Percentiles rank a stretch among this genome's conserved stretches.
These are phyloP conservation scores for Cervus canadensis DNA, from an alignment of 2,113 vertebrate genomes.

Conservation along the genomic window DNA sequence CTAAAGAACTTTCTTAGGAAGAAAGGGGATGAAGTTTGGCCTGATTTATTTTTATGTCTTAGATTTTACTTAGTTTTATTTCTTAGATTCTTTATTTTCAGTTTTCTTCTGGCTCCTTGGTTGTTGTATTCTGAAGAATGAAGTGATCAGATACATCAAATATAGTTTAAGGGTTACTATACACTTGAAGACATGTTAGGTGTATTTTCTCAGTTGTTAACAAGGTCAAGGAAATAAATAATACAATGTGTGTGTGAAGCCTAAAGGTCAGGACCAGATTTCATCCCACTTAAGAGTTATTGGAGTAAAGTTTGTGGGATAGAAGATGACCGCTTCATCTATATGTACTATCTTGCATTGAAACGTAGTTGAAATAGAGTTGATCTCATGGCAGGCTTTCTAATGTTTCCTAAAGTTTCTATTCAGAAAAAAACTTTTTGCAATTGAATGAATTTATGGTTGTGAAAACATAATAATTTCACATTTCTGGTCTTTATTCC, in stretches of 20 bases:
- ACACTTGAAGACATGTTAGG: constrained; percentile 1
- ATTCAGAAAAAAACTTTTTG: neutral
- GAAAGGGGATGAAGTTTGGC: neutral
- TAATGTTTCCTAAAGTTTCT: neutral
- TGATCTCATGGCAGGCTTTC: neutral
- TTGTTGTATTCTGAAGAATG: neutral
- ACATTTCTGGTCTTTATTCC: constrained; percentile 39
- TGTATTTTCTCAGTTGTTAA: constrained; percentile 32
- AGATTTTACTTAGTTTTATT: neutral
- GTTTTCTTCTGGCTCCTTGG: neutral
- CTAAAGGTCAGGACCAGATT: constrained; percentile 34
- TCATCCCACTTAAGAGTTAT: constrained; percentile 18
- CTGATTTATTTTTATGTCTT: constrained; percentile 8
- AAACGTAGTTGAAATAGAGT: constrained; percentile 42
- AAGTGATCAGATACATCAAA: neutral
- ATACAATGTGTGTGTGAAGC: neutral
- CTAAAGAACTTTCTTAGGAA: neutral
- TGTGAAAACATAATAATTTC: constrained; percentile 14
- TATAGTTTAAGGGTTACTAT: constrained; percentile 15
- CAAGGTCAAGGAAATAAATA: constrained; percentile 43
- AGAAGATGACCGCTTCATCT: constrained; percentile 10
- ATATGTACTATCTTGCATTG: neutral
- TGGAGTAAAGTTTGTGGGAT: constrained; percentile 5
- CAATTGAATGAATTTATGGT: neutral
- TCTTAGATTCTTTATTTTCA: neutral